Conservation (phyloP, 2,888 invertebrate genomes). For the Globia sparganii region DNA sequence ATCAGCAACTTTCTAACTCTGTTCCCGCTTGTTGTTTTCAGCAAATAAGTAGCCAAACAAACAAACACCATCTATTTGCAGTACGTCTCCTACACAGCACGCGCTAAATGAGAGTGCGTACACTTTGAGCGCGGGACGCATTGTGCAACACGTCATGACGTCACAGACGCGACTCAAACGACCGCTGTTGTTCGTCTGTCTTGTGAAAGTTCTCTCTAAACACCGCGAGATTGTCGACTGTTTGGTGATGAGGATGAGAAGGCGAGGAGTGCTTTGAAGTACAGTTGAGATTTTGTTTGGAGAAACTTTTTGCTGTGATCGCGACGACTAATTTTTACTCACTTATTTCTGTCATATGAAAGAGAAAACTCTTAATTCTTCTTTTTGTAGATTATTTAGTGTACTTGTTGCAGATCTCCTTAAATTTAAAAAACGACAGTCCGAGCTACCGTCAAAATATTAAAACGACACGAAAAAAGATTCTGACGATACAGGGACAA, state of each 20-base stretch:
- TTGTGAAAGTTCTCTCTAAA: constrained; percentile 53
- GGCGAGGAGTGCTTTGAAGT: constrained; percentile 34
- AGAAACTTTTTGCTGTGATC: neutral
- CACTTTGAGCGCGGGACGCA: constrained; percentile 44
- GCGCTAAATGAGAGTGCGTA: constrained; percentile 47
- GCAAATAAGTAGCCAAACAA: constrained; percentile 6
- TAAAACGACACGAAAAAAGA: neutral
- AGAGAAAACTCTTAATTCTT: too few species aligned
- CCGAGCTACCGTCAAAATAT: neutral
- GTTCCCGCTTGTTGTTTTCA: neutral
- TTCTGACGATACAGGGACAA: neutral
- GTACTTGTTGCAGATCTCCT: neutral
- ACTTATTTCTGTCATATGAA: neutral
- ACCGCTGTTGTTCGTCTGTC: constrained; percentile 53
- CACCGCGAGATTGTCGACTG: constrained; percentile 48
- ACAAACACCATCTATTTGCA: constrained; percentile 6
- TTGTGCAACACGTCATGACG: constrained; percentile 46
- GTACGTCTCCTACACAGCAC: constrained; percentile 6
- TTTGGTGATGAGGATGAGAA: constrained; percentile 12
- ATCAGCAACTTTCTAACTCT: neutral
- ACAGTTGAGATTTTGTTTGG: neutral
- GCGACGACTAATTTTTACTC: neutral
- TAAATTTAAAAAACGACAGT: neutral
- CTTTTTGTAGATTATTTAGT: neutral
- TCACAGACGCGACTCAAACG: constrained; percentile 45